Conservation (phyloP, 2,888 invertebrate genomes). For the Aelia acuminata region DNA sequence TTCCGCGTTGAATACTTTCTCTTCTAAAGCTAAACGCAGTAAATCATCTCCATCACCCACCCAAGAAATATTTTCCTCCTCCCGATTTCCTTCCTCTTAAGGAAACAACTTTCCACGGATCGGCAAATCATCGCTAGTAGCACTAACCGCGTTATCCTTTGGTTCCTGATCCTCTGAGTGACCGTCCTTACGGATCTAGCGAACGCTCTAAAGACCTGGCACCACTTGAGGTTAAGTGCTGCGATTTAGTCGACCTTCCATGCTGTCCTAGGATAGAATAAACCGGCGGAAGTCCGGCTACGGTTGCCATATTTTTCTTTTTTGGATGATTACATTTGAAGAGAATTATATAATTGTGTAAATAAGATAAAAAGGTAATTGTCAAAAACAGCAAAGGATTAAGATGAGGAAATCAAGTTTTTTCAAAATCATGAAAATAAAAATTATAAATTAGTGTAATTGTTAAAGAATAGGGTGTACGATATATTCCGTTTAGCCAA, state of each 20-base stretch:
- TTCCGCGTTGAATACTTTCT: neutral
- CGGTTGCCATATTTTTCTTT: neutral
- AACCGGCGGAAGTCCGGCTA: neutral
- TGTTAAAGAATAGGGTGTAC: too few relatives aligned
- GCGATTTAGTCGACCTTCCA: neutral
- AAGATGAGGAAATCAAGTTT: too few relatives aligned
- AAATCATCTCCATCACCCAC: neutral
- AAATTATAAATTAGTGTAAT: too few relatives aligned
- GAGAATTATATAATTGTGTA: too few relatives aligned
- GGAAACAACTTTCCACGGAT: conserved; percentile 9
- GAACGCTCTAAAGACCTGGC: neutral
- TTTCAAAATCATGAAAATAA: too few relatives aligned
- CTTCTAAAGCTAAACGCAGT: neutral
- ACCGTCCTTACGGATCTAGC: neutral
- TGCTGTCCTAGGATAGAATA: neutral
- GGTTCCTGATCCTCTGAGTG: neutral
- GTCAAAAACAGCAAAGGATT: neutral
- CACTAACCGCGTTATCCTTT: neutral
- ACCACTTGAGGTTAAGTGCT: neutral
- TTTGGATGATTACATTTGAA: neutral
- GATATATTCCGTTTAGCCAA: too few relatives aligned
- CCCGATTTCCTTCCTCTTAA: neutral
- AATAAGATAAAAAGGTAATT: too few relatives aligned
- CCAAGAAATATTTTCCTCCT: neutral
- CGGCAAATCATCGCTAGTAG: neutral